Evolutionary conservation across 2,888 invertebrate species (phyloP), one percentile per base, ranked within the genome.

Genomic region (Micoletzkya japonica): DNA sequence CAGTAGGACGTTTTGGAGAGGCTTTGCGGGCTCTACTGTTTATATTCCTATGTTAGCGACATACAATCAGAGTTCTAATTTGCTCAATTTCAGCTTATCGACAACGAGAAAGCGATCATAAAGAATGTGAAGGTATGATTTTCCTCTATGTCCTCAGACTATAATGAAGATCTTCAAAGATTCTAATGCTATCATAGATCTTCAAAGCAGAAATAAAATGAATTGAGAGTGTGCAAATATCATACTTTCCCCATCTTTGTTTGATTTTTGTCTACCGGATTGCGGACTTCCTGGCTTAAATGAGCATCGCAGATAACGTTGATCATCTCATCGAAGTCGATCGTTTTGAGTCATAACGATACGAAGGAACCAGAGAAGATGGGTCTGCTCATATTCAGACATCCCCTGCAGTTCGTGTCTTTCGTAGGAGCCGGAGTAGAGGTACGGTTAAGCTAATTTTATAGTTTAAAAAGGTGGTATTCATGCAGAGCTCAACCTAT

Each of bases 261-360:
- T n/a, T n/a, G n/a, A n/a, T n/a, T n/a, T n/a, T n/a, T n/a, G n/a
- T n/a, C n/a, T n/a, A 10, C 44, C 44, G 10, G 44, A 44, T 14
- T 44, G 44, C 44, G 20, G 6, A 54, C 6, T 20, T 24, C 7
- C 14, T 7, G 7, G 54, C 54, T 17, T 24, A 54, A 54, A 54
- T 54, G 14, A 20, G 14, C 54, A 54, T 54, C 7, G 24, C 50
- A 63, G 24, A 50, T 63, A 14, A 50, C 63, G 4, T 50, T 63
- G 32, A 63, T 50, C 34, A 50, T 63, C 30, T 63, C 63, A 10
- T 63, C 63, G 14, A 63, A 63, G n/a, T 49, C 63, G n/a, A 49
- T 63, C 63, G 49, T 50, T 0, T 50, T 63, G 63, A 34, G 32
- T 7, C 63, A 63, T 10, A 50, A 49, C 14, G 63, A 63, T 49